Evolutionary conservation across 2,888 invertebrate species (phyloP).

Genomic region (Drosophila robusta): DNA sequence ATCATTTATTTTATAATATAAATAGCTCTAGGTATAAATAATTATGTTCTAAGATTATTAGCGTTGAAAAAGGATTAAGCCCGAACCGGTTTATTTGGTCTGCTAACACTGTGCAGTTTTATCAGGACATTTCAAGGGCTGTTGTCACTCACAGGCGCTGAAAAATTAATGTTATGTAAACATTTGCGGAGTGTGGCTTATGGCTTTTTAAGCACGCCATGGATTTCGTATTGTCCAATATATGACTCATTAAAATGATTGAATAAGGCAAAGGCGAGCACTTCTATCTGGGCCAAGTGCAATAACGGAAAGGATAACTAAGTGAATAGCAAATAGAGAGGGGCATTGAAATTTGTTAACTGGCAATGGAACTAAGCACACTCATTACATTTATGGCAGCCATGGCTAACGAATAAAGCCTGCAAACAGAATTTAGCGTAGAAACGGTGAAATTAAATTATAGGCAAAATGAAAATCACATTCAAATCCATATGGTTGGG

Average conservation of each 20-base stretch:
- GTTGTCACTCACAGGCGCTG: conserved; percentile 24
- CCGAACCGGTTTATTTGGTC: conserved; percentile 28
- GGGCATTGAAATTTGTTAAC: conserved; percentile 19
- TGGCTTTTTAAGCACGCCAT: conserved; percentile 12
- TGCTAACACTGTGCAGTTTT: conserved; percentile 20
- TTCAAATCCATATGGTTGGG: conserved; percentile 52
- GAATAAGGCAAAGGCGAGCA: conserved; percentile 55
- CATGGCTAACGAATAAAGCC: conserved; percentile 56
- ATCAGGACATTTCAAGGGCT: conserved; percentile 10
- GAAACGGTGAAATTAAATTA: conserved; percentile 52
- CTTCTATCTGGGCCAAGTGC: conserved; percentile 12
- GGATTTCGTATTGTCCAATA: conserved; percentile 44
- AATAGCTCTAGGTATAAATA: too few species aligned
- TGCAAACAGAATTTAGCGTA: conserved; percentile 51
- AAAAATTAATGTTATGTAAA: conserved; percentile 56
- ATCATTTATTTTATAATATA: too few species aligned
- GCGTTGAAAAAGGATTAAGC: too few species aligned
- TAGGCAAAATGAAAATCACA: conserved; percentile 50
- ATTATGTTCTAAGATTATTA: too few species aligned
- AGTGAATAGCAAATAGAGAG: conserved; percentile 25
- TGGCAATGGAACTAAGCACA: conserved; percentile 43
- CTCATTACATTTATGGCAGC: conserved; percentile 45
- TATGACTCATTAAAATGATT: conserved; percentile 77
- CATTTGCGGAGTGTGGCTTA: conserved; percentile 33
- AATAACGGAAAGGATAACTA: conserved; percentile 7